phyloP scores from a whole-genome alignment of 2,888 invertebrate genomes.

The Glyphotaelius pellucidus region DNA sequence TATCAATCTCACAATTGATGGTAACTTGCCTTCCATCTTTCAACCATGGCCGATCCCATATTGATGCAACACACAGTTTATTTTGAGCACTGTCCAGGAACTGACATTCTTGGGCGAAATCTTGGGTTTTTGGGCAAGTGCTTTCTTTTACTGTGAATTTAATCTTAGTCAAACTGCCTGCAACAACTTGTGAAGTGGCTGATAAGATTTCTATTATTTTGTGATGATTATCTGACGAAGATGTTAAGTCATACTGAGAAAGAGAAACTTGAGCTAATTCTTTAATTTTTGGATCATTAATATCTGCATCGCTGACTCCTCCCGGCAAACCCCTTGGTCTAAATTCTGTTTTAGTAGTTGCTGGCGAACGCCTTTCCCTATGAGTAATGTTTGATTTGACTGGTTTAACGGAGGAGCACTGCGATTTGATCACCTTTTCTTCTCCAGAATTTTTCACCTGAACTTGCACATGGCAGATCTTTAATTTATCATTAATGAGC shows the following conservation, averaged over 20 bases:
- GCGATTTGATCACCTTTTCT: conserved; percentile 67
- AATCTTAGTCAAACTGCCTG: conserved; percentile 72
- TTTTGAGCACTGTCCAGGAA: conserved; percentile 67
- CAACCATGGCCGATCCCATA: conserved; percentile 53
- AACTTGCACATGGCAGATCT: conserved; percentile 56
- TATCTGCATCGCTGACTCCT: conserved; percentile 63
- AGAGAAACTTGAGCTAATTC: conserved; percentile 67
- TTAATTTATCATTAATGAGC: conserved; percentile 58
- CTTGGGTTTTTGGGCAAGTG: conserved; percentile 70
- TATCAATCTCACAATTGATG: conserved; percentile 70
- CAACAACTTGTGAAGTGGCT: conserved; percentile 72
- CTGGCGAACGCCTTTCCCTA: neutral
- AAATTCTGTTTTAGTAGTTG: neutral
- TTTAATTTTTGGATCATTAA: conserved; percentile 67
- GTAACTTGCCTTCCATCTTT: conserved; percentile 69
- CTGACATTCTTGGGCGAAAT: conserved; percentile 65
- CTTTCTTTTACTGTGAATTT: conserved; percentile 72
- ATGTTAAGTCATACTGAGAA: conserved; percentile 61
- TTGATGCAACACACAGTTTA: conserved; percentile 70
- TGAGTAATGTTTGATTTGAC: conserved; percentile 66
- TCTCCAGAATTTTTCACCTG: conserved; percentile 57
- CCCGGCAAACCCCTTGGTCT: conserved; percentile 55
- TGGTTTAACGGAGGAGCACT: conserved; percentile 70
- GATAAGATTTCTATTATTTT: conserved; percentile 69
- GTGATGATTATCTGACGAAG: conserved; percentile 57